These are phyloP conservation scores for Upupa epops DNA, from an alignment of 2,113 vertebrate genomes.

Conservation along the genomic window DNA sequence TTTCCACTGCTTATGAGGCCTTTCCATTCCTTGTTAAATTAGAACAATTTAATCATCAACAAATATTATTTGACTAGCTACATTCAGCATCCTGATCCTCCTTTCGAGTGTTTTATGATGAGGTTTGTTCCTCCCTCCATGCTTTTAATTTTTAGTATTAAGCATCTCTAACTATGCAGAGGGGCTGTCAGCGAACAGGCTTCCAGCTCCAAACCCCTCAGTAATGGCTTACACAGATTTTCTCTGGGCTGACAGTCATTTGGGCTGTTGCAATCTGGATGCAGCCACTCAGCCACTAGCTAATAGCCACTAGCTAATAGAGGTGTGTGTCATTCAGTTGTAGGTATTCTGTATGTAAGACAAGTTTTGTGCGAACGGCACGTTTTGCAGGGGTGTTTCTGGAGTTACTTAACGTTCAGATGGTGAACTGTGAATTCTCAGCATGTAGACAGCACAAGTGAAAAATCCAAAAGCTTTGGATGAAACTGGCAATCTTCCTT, in stretches of 20 bases:
- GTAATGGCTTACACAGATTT: not conserved
- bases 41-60: not conserved
- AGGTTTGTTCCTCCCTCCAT: not conserved
- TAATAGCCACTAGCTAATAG: too few species aligned
- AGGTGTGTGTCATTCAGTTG: not conserved
- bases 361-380: not conserved
- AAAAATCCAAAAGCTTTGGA: not conserved
- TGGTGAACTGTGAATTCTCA: not conserved
- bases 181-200: not conserved
- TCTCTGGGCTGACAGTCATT: not conserved
- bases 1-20: not conserved
- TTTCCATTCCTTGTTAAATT: not conserved
- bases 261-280: not conserved
- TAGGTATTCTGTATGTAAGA: not conserved
- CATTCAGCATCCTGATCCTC: not conserved
- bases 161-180: not conserved
- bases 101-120: not conserved
- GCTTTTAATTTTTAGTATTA: not conserved
- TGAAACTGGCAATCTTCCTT: not conserved
- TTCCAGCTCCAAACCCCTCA: not conserved
- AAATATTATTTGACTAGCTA: not conserved
- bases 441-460: not conserved
- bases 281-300: not conserved
- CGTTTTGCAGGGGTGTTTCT: not conserved
- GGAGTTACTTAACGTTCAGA: not conserved